A percentile compares a stretch with the other conserved stretches of the same genome.
Conservation (phyloP, 2,797 vertebrate species). For the Borostomias antarcticus region DNA sequence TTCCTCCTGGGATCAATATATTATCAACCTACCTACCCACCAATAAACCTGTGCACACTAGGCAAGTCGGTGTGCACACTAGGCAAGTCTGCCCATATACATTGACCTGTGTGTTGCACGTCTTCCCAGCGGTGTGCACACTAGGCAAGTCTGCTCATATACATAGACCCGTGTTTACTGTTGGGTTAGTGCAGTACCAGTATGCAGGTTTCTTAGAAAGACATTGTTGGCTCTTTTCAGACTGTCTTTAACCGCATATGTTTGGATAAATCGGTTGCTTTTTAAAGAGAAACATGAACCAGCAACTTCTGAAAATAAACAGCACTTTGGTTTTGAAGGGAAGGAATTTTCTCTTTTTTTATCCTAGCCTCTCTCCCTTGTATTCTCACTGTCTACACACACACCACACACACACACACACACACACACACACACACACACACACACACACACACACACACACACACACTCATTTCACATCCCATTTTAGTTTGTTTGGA, state of each 20-base stretch:
- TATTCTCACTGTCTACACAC: too few relatives aligned
- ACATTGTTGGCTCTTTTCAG: conserved; percentile 24
- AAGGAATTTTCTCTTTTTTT: conserved; percentile 6
- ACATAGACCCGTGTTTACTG: too few relatives aligned
- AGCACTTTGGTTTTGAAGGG: conserved; percentile 45
- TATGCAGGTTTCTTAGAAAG: conserved; percentile 23
- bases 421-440: neutral
- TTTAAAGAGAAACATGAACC: conserved; percentile 60
- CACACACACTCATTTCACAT: too few relatives aligned
- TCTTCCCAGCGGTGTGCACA: neutral
- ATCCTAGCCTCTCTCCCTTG: neutral
- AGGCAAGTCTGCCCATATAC: too few relatives aligned
- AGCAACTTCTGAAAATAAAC: conserved; percentile 47
- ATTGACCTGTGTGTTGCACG: neutral
- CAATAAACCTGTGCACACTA: too few relatives aligned
- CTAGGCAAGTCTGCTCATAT: neutral
- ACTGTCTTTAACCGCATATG: conserved; percentile 28
- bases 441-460: too few relatives aligned
- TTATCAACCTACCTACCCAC: too few relatives aligned
- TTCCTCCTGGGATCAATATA: too few relatives aligned
- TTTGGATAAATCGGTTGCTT: conserved; percentile 52
- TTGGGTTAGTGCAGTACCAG: conserved; percentile 7
- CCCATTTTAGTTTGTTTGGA: conserved; percentile 9
- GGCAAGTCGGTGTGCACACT: too few relatives aligned
- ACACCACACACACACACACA: too few relatives aligned